phyloP scores from a whole-genome alignment of 2,797 vertebrate genomes.

The Darevskia mixta region DNA sequence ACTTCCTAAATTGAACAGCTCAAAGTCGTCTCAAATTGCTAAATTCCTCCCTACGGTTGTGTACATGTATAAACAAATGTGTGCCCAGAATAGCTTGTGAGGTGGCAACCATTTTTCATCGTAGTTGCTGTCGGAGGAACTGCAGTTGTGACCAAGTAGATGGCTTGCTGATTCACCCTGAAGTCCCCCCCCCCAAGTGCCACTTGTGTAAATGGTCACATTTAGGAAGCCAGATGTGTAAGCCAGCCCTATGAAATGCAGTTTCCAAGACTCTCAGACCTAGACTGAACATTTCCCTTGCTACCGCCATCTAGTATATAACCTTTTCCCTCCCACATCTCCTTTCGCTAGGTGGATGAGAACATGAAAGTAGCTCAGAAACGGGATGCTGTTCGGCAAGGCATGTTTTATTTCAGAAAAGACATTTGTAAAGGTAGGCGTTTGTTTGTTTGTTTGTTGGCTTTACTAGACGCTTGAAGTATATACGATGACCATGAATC shows the following conservation, averaged over 20 bases:
- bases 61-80: not conserved
- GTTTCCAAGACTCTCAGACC: not conserved
- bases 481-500: not conserved
- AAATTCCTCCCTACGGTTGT: not conserved
- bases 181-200: not conserved
- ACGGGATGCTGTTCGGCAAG: slow-evolving; percentile 91
- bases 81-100: not conserved
- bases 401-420: slow-evolving; percentile 96
- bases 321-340: slow-evolving; percentile 10
- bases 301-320: not conserved
- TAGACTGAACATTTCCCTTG: not conserved
- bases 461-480: not conserved
- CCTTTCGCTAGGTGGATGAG: slow-evolving; percentile 90
- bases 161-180: not conserved
- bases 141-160: not conserved
- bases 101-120: not conserved
- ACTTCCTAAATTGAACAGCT: not conserved
- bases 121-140: not conserved
- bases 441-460: not conserved
- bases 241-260: not conserved
- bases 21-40: not conserved
- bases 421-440: slow-evolving; percentile 94
- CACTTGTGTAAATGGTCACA: not conserved
- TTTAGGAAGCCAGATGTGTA: not conserved
- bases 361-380: slow-evolving; percentile 98